These are phyloP conservation scores for Ovis aries DNA, from an alignment of 2,113 vertebrate genomes.

Conservation along the genomic window ARS-UI_Ramb_v3.0 NC_056080.1:43224501-43225000, in stretches of 20 bases:
- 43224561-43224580: no score
- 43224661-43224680: neutral
- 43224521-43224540: accelerated
- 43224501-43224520: no score
- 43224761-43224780: neutral
- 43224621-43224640: neutral
- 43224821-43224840: neutral
- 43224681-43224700: neutral
- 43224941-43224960: neutral
- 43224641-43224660: neutral
- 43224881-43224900: neutral
- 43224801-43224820: neutral
- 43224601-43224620: no score
- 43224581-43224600: no score
- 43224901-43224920: neutral
- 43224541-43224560: no score
- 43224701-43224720: neutral
- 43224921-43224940: neutral
- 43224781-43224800: neutral
- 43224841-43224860: neutral
- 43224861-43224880: neutral
- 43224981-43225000: neutral
- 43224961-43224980: neutral
- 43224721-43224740: neutral
- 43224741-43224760: neutral